Conservation (phyloP, 2,888 invertebrate genomes). For the Megamerina dolium region DNA sequence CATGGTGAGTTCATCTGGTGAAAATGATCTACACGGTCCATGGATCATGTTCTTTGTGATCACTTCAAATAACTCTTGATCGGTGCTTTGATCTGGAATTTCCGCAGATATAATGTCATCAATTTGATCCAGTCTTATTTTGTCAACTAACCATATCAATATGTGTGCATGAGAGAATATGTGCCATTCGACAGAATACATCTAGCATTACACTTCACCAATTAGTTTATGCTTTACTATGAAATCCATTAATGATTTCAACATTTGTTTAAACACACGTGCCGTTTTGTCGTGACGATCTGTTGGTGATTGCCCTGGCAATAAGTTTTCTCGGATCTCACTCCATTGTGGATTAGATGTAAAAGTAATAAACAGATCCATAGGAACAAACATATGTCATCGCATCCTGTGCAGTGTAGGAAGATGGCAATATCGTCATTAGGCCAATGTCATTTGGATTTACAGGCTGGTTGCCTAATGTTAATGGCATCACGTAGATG, state of each 20-base stretch:
- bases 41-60: slow-evolving; percentile 20
- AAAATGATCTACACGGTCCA: slow-evolving; percentile 20
- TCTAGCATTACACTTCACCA: slow-evolving; percentile 23
- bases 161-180: slow-evolving; percentile 37
- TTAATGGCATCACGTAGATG: too few species aligned
- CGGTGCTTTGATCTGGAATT: slow-evolving; percentile 21
- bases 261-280: slow-evolving; percentile 7
- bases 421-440: too few species aligned
- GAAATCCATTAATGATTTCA: slow-evolving; percentile 12
- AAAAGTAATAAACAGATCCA: slow-evolving; percentile 3
- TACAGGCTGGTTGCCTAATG: too few species aligned
- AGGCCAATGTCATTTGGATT: too few species aligned
- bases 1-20: slow-evolving; percentile 20
- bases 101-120: slow-evolving; percentile 29
- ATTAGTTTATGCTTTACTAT: slow-evolving; percentile 9
- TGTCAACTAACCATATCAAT: slow-evolving; percentile 34
- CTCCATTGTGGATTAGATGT: slow-evolving; percentile 10
- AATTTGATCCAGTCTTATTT: slow-evolving; percentile 31
- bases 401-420: too few species aligned
- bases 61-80: slow-evolving; percentile 17
- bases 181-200: slow-evolving; percentile 29
- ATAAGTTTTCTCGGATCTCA: slow-evolving; percentile 2
- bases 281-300: slow-evolving; percentile 8
- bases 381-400: too few species aligned
- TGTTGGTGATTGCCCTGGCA: slow-evolving; percentile 2